Evolutionary conservation across 2,797 vertebrate genomes (phyloP), one percentile per base, ranked within the genome.

Genomic region (Megalops cyprinoides): DNA sequence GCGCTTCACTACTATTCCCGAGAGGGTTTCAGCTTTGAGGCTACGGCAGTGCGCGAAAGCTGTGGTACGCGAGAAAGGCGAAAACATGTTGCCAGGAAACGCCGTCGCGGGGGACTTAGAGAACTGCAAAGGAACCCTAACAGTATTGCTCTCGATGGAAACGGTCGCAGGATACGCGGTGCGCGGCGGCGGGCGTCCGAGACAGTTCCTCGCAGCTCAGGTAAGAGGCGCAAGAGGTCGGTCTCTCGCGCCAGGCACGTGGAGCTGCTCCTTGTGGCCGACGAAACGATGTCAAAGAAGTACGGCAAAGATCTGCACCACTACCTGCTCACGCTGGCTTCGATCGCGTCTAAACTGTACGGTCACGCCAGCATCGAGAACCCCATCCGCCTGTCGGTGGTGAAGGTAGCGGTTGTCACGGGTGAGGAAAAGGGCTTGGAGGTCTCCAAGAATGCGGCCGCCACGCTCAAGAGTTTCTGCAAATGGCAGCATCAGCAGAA

Each of bases 401-500:
- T 99, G 80, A 96, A 95, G 82, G 96, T 99, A 84, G 89, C 92
- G 77, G 91, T 94, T 71, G 85, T 98, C 74, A 86, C 90, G 0
- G 97, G 97, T 69, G 95, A 93, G 86, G 97, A 98, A 86, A 96
- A 95, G 87, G 97, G 96, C 2, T 90, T 97, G 67, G 96, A 97
- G 55, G 93, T 99, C 80, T 92, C 92, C 93, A 96, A 97, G 91
- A 99, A 98, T 49, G 98, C 98, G 0, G 97, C 98, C 39, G 93
- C 96, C 76, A 97, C 98, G 0, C 95, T 99, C 76, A 98, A 97
- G 93, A 97, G 96, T 92, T 99, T 99, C 88, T 99, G 98, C 91
- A 98, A 97, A 93, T 99, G 98, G 98, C 98, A 99, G 91, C 96
- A 98, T 86, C 97, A 97, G 82, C 97, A 97, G 85, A 99, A 98